Evolutionary conservation across 1,140 invertebrate species (phyloP).

Genomic region (Cherax destructor): DNA sequence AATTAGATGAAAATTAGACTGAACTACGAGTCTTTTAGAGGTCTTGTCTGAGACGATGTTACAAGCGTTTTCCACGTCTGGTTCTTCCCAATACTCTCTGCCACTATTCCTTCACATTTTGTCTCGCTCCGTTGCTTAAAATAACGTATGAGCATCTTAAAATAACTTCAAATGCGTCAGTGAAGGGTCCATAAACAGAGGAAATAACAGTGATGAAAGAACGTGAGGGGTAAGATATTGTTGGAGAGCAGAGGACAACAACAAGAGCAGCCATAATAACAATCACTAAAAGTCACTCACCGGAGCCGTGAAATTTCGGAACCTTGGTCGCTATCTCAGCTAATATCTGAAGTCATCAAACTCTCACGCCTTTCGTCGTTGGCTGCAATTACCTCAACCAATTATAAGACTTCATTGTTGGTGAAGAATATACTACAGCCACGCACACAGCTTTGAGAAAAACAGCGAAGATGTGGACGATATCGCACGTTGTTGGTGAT

Average conservation of each 20-base stretch:
- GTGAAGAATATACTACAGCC: slow-evolving; percentile 56
- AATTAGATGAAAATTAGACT: slow-evolving; percentile 61
- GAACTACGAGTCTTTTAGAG: slow-evolving; percentile 33
- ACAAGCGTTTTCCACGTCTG: not conserved
- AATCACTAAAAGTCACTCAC: slow-evolving; percentile 64
- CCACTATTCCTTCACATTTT: slow-evolving; percentile 8
- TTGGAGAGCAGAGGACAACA: not conserved
- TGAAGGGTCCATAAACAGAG: not conserved
- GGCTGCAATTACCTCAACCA: slow-evolving; percentile 68
- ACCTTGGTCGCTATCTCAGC: slow-evolving; percentile 64
- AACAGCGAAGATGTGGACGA: not conserved
- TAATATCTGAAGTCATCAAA: slow-evolving; percentile 70
- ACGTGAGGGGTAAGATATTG: no score
- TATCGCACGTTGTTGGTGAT: not conserved
- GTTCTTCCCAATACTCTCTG: not conserved
- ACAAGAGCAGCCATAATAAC: slow-evolving; percentile 1
- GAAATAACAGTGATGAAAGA: no score
- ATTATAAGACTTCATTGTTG: slow-evolving; percentile 68
- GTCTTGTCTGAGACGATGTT: not conserved
- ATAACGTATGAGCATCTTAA: not conserved
- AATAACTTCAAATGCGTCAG: not conserved
- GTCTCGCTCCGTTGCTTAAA: not conserved
- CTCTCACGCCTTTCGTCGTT: slow-evolving; percentile 62
- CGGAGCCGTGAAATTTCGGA: slow-evolving; percentile 57
- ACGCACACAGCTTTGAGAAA: not conserved